Evolutionary conservation across 2,888 invertebrate genomes (phyloP), one percentile per base, ranked within the genome.

Genomic region (Zele albiditarsus): DNA sequence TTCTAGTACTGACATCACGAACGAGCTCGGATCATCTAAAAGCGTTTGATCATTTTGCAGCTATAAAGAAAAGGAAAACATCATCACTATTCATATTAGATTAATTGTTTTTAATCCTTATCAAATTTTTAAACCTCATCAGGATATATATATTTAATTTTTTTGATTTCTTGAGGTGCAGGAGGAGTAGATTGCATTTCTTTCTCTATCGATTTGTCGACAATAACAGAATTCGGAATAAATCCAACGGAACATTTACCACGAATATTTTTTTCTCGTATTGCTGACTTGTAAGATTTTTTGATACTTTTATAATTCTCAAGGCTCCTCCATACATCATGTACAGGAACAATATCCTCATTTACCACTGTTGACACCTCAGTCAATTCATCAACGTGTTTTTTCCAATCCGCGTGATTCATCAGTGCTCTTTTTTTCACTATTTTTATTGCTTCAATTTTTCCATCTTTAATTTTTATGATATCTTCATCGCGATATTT

Each of bases 401-500:
- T 83, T 12, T 82, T 74, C 84, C 85, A 85, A 1, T 75, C 79
- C 0, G 81, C 79, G 10, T 73, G 53, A 67, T 71, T 82, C 80
- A 84, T 82, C 0, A 81, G 42, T 3, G 78, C 76, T 78, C 80
- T 82, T 68, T 69, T 69, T 10, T 58, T 27, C 6, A 81, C 62
- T 42, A 78, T 71, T 74, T 76, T 79, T 3, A 53, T 65, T 12
- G 76, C 77, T 14, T 73, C 74, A 8, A 82, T 65, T 42, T 68
- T 58, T 67, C 80, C 80, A 6, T 81, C 70, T 72, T 77, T 80
- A n/a, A 84, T 81, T 62, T 75, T 68, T 42, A 28, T 27, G 38
- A 85, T 81, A 28, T 84, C 84, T 80, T 82, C 79, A 57, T 85
- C 83, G 60, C 83, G 82, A 46, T 76, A 80, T 72, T 77, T 73